These are phyloP conservation scores for Papilio polytes DNA, from an alignment of 1,140 invertebrate species.

Conservation along the genomic window DNA sequence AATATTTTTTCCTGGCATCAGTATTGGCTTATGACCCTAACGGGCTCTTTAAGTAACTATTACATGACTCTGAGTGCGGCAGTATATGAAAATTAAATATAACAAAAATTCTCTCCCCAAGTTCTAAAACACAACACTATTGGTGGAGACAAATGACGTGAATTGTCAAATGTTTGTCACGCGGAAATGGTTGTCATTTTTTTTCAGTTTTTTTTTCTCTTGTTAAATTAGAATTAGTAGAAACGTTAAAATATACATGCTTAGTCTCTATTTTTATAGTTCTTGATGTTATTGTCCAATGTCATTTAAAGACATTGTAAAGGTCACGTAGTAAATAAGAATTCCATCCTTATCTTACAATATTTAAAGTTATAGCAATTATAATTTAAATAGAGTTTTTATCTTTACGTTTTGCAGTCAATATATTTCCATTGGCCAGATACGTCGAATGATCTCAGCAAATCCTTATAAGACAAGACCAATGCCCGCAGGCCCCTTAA, in stretches of 20 bases:
- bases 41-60: not conserved
- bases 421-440: constrained; percentile 9
- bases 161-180: too few species aligned
- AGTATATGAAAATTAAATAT: too few species aligned
- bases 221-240: too few species aligned
- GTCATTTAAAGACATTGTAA: not conserved
- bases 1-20: not conserved
- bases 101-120: too few species aligned
- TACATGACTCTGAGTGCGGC: not conserved
- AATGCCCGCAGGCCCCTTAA: constrained; percentile 30
- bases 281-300: not conserved
- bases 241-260: too few species aligned
- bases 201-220: too few species aligned
- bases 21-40: not conserved
- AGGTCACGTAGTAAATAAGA: not conserved
- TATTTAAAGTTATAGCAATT: not conserved
- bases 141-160: too few species aligned
- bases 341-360: not conserved
- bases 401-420: not conserved
- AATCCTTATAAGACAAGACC: constrained; percentile 27
- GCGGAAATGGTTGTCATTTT: too few species aligned
- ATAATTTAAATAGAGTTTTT: constrained; percentile 8
- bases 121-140: too few species aligned
- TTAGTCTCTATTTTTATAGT: too few species aligned
- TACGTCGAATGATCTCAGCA: constrained; percentile 31